Evolutionary conservation across 2,888 invertebrate genomes (phyloP).

Genomic region (Agrochola lychnidis): DNA sequence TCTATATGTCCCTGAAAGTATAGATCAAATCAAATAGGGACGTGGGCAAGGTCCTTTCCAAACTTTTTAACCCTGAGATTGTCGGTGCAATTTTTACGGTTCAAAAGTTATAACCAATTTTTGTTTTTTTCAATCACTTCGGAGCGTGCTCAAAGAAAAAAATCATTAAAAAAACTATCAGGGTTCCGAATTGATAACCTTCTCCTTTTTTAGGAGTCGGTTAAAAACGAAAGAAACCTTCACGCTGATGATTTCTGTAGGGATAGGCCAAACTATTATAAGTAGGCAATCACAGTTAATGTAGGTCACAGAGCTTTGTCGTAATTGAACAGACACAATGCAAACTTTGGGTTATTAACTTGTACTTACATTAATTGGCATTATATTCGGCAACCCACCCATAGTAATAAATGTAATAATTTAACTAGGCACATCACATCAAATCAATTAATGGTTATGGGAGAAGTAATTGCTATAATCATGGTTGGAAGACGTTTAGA

Average conservation of each 20-base stretch:
- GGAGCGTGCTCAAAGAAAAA: too few species aligned
- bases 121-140: too few species aligned
- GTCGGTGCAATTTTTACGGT: too few species aligned
- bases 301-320: conserved; percentile 22
- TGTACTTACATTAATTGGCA: conserved; percentile 32
- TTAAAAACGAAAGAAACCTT: too few species aligned
- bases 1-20: too few species aligned
- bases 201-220: too few species aligned
- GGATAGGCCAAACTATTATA: not conserved
- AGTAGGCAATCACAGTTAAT: not conserved
- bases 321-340: conserved; percentile 33
- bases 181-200: too few species aligned
- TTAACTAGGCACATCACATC: conserved; percentile 41
- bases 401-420: conserved; percentile 17
- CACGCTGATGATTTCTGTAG: not conserved
- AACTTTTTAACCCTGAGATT: too few species aligned
- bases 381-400: conserved; percentile 26
- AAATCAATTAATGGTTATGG: conserved; percentile 26
- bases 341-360: conserved; percentile 35
- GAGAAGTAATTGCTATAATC: conserved; percentile 18
- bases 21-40: too few species aligned
- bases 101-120: too few species aligned
- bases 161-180: too few species aligned
- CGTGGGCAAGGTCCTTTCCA: too few species aligned
- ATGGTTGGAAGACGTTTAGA: not conserved